Percentiles rank a stretch among this genome's conserved stretches.
phyloP scores from a whole-genome alignment of 2,888 invertebrate genomes.

The Heliconius hortense region DNA sequence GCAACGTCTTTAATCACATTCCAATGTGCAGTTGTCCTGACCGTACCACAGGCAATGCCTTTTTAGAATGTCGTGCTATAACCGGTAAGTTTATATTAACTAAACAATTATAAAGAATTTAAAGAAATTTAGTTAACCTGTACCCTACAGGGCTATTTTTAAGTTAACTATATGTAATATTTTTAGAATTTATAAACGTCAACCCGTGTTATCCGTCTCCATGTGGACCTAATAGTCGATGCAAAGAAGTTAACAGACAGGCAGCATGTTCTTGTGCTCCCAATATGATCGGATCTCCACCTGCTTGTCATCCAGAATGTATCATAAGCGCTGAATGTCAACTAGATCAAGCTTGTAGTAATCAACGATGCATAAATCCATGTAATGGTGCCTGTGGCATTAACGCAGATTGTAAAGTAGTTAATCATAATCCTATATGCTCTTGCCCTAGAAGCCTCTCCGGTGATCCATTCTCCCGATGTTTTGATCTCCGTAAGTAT shows the following conservation, averaged over 20 bases:
- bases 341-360: constrained; percentile 86
- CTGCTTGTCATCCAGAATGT: constrained; percentile 88
- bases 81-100: constrained; percentile 66
- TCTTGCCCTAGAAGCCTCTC: constrained; percentile 83
- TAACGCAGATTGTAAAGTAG: constrained; percentile 88
- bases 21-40: constrained; percentile 83
- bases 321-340: constrained; percentile 87
- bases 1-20: constrained; percentile 85
- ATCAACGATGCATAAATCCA: constrained; percentile 87
- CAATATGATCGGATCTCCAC: constrained; percentile 84
- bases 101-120: not conserved
- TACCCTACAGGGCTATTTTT: too few relatives aligned
- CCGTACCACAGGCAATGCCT: constrained; percentile 87
- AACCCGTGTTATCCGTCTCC: constrained; percentile 85
- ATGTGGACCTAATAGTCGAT: constrained; percentile 85
- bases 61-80: constrained; percentile 82
- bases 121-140: not conserved
- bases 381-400: constrained; percentile 87
- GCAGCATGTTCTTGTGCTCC: constrained; percentile 86
- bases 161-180: not conserved
- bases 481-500: constrained; percentile 79
- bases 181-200: constrained; percentile 75
- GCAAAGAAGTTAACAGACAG: constrained; percentile 83
- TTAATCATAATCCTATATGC: constrained; percentile 89
- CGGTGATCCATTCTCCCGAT: constrained; percentile 86